Evolutionary conservation across 2,797 vertebrate species (phyloP), one percentile per base, ranked within the genome.

Genomic region (Chaetodon trifasciatus): DNA sequence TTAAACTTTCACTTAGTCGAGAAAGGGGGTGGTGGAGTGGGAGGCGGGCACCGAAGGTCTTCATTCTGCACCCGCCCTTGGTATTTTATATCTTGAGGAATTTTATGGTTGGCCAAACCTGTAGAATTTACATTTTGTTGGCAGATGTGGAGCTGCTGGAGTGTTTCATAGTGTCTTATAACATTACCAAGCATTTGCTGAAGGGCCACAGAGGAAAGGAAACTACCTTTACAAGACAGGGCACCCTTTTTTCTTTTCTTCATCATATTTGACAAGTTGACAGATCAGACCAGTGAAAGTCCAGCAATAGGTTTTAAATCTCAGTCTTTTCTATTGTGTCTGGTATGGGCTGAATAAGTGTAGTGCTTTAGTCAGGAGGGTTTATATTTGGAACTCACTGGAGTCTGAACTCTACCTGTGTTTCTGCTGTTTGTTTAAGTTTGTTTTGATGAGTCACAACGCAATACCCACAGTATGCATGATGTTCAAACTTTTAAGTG

Each of bases 1-100:
- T 95, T 94, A 93, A 92, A 93, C 84, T 92, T 92, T 86, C 68
- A 85, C 82, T 88, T 86, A 82, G 86, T 86, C 52, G 55, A 87
- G 78, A 66, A 39, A 68, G 47, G 17, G 17, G 17, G 47, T 19
- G 47, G 9, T 7, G 39, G 9, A 7, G 40, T 28, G 55, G 40
- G 40, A 10, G 4, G 35, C 10, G 9, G 8, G 46, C 66, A 66
- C 52, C 42, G 61, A 49, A 49, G 53, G 83, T 73, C 79, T 78
- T 73, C 70, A 68, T 79, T 76, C 66, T 71, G 55, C 44, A 79
- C 56, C 68, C 70, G 55, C 82, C 79, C 53, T 15, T 76, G 81
- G 70, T 79, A 76, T 91, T 92, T 92, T 85, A 85, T 90, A 91
- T 92, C 91, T 90, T 70, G 37, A 67, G 74, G 78, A 89, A 89